Percentiles rank a stretch among this genome's conserved stretches.
Conservation (phyloP, 2,113 vertebrate species). For the Oryzias woworae region DNA sequence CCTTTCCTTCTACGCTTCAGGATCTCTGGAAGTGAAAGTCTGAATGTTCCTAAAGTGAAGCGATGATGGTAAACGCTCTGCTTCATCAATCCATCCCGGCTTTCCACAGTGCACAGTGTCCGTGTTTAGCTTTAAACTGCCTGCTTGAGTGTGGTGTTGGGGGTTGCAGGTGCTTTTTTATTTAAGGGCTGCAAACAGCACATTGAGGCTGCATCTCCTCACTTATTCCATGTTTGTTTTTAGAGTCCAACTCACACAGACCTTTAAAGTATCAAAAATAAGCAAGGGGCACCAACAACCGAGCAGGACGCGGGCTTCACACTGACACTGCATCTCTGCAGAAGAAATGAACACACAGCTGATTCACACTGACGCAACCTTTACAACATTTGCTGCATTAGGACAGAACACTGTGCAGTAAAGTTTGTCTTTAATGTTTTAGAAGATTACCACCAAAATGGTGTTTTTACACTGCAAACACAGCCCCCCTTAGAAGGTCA, state of each 20-base stretch:
- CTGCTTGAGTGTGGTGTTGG: no score
- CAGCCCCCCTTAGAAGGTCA: no score
- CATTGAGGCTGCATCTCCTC: conserved; percentile 17
- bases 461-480: no score
- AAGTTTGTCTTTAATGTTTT: not conserved
- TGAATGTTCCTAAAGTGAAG: not conserved
- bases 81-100: not conserved
- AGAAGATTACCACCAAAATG: no score
- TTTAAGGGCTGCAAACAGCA: not conserved
- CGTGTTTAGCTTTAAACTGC: no score
- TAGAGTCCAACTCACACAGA: conserved; percentile 26
- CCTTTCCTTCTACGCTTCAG: conserved; percentile 14
- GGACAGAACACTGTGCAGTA: not conserved
- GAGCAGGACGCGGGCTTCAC: conserved; percentile 10
- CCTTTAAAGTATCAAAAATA: conserved; percentile 31
- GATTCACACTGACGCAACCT: conserved; percentile 4
- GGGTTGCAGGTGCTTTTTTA: no score
- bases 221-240: conserved; percentile 35
- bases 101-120: no score
- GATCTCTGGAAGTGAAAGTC: not conserved
- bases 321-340: conserved; percentile 6
- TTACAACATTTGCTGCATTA: not conserved
- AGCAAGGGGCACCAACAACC: not conserved
- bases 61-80: not conserved
- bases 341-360: conserved; percentile 17